Base-by-base conservation (phyloP, 2,888 invertebrate genomes). In the Dynastes grantii region DNA sequence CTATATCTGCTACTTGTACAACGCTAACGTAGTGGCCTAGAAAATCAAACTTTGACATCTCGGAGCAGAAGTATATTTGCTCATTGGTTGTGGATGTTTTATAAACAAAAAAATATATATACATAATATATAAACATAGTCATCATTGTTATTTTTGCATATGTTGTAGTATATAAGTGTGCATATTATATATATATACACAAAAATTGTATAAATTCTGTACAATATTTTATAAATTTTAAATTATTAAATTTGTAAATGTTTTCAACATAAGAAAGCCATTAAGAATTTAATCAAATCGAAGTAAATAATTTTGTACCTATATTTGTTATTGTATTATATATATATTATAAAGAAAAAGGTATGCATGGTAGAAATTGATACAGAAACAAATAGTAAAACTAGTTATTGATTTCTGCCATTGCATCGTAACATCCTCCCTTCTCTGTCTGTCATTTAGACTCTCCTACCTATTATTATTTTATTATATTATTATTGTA, bases 121-220 rank as follows among this genome's bases (percentile, higher is more conserved):
- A 32, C 11, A 58, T 32, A 49, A 78, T 63, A 77, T 84, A 83
- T 83, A 84, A 79, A 83, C 82, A 82, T 85, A 85, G 86, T 87
- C 86, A 86, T 84, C 82, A 84, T 88, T 87, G 88, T 88, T 88
- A 88, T 88, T 88, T 88, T 88, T 88, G 86, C 87, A 88, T 87
- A 87, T 85, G 84, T 85, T 85, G 83, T 85, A 84, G 83, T 80
- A 61, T 27, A 83, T 84, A 86, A 83, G 83, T 83, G 83, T 83
- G 83, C 83, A 84, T 84, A 84, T 82, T 80, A 80, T 81, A 81
- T 78, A 79, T 78, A 68, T 68, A 51, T 71, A 86, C 85, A 86
- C 84, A 86, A 85, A 85, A 85, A 85, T 83, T 79, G 79, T 79
- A 75, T 75, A 79, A 79, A 79, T 79, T 79, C 85, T 88, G 87